Base-by-base conservation (phyloP, 2,113 vertebrate genomes). In the Megalops atlanticus region DNA sequence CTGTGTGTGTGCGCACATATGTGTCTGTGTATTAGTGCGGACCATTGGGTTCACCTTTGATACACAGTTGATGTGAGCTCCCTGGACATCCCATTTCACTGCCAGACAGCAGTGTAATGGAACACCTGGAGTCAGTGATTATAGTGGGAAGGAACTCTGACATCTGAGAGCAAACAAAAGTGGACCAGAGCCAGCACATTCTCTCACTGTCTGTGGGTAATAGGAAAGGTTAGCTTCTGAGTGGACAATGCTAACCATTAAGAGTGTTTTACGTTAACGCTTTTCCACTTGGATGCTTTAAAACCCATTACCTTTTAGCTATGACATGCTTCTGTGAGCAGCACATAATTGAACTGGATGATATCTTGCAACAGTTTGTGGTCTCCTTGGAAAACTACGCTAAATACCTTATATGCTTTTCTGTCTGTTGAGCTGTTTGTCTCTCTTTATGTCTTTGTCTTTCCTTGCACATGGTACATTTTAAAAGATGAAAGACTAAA, bases 101-200 rank as follows among this genome's bases (percentile, higher is more conserved):
- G 41, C 40, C 68, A 47, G 18, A 43, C 64, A 35, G 31, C 8
- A 3, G 68, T 47, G 78, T 47, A 71, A 49, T 16, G 33, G 27
- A 79, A 71, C 74, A 49, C 11, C 45, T 15, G 11, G 43, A 76
- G n/a, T 76, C 74, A 45, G 21, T 31, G 74, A 76, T 76, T 47
- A 77, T n/a, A 35, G 58, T 52, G 43, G 41, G 45, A 12, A 76
- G 38, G 24, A n/a, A 52, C 76, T 77, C 21, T 36, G 36, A 77
- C 14, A 58, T 12, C 41, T 33, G n/a, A 21, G n/a, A 21, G 39
- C 21, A 47, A 47, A 31, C 39, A 31, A 31, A 21, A 4, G 35
- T 36, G 1, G 16, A 74, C 12, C 15, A n/a, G n/a, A 16, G 36
- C 24, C 18, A 4, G 8, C 15, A 15, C 72, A 40, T 18, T 2